Evolutionary conservation across 2,888 invertebrate species (phyloP), one percentile per base, ranked within the genome.

Genomic region (Yponomeuta plumbellus): DNA sequence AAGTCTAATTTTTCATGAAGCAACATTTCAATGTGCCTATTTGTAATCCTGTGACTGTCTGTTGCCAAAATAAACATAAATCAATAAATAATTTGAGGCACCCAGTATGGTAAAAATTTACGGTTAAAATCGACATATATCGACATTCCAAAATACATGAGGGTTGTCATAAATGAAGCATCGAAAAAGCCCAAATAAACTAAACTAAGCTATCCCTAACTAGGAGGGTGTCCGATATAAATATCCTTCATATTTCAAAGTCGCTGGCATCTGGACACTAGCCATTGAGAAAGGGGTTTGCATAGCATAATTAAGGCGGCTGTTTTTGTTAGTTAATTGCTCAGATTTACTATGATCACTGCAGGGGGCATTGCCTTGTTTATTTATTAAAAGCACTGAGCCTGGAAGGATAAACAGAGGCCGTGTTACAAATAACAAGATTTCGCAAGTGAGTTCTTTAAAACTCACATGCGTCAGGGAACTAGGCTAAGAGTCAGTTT

Each of bases 241-340:
- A 91, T 91, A 87, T 84, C 84, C 75, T 77, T 84, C 84, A 91
- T 92, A 91, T 88, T 86, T 92, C 91, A 91, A 88, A 91, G 91
- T 91, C 91, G 76, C 80, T 80, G 81, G 83, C 92, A 91, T 91
- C 90, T 89, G 92, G 88, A 87, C 89, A 85, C 74, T 73, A 88
- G 84, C 82, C 81, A 85, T 81, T 80, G 81, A 84, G 86, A 83
- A 77, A 77, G 79, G 86, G 83, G 74, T 69, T 72, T 74, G 75
- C 75, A 80, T 75, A 10, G 26, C 74, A 76, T 76, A 77, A 85
- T 80, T 86, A 86, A 88, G 62, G 26, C 39, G 62, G 11, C 58
- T 44, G 67, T 64, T 40, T 66, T 59, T 67, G 67, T 39, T 13
- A 39, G 20, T 26, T 62, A 62, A 62, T 62, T 62, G 62, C 34